These are phyloP conservation scores for Spisula subtruncata DNA, from an alignment of 2,888 invertebrate genomes.

Conservation along the genomic window DNA sequence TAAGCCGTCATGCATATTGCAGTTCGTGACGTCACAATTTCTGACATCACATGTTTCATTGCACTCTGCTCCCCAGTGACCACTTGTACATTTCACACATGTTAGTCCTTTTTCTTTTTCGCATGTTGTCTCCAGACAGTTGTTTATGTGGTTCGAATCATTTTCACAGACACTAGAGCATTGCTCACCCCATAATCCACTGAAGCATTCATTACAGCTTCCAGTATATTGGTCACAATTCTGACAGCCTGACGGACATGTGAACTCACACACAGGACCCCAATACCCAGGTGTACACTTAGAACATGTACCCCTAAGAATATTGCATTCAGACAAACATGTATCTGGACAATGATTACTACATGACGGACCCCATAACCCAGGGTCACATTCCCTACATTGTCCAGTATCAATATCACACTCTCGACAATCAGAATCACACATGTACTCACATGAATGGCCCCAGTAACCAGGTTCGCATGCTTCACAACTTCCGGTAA, in stretches of 20 bases:
- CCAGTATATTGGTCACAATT: slow-evolving; percentile 37
- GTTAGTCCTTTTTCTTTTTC: slow-evolving; percentile 8
- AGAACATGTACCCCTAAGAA: neutral
- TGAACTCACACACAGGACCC: neutral
- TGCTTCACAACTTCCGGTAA: no score
- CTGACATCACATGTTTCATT: neutral
- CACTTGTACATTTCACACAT: slow-evolving; percentile 16
- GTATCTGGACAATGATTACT: slow-evolving; percentile 19
- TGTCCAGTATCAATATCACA: slow-evolving; percentile 36
- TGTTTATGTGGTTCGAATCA: neutral
- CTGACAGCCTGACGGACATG: slow-evolving; percentile 2
- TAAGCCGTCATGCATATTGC: slow-evolving; percentile 34
- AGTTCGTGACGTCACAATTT: slow-evolving; percentile 7
- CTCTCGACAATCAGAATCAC: slow-evolving; percentile 31
- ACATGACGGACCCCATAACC: slow-evolving; percentile 51
- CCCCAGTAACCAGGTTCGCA: no score
- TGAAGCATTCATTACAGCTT: slow-evolving; percentile 32
- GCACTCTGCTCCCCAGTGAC: slow-evolving; percentile 32
- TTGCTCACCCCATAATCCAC: slow-evolving; percentile 43
- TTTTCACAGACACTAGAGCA: slow-evolving; percentile 3
- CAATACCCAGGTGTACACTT: slow-evolving; percentile 30
- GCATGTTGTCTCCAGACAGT: slow-evolving; percentile 30
- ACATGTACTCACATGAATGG: neutral
- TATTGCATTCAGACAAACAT: slow-evolving; percentile 38
- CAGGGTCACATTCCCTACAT: slow-evolving; percentile 37